Conservation (phyloP, 2,888 invertebrate species). For the Aphrophora alni region DNA sequence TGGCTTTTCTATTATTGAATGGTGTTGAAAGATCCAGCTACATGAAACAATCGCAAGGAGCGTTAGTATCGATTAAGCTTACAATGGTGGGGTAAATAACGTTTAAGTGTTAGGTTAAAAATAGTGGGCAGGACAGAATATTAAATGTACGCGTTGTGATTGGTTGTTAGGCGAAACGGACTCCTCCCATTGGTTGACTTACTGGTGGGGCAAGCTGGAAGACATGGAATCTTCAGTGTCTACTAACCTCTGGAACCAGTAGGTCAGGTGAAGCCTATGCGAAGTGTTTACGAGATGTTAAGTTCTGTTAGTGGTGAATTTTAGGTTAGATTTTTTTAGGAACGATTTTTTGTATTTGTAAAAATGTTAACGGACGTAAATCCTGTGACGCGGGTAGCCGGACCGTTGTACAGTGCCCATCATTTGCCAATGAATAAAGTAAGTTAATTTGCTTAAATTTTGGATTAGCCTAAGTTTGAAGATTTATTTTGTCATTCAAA, state of each 20-base stretch:
- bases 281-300: background rate
- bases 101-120: constrained; percentile 30
- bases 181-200: constrained; percentile 16
- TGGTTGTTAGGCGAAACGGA: constrained; percentile 9
- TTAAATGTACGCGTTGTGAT: constrained; percentile 27
- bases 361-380: constrained; percentile 35
- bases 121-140: constrained; percentile 9
- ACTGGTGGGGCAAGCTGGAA: constrained; percentile 23
- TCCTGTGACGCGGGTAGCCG: constrained; percentile 32
- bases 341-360: constrained; percentile 18
- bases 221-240: constrained; percentile 34
- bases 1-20: background rate
- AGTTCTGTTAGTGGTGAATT: background rate
- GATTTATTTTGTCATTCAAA: no score
- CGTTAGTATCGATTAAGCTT: constrained; percentile 24
- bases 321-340: background rate
- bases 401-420: constrained; percentile 29
- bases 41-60: constrained; percentile 17
- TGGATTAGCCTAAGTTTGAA: no score
- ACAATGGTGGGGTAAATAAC: constrained; percentile 6
- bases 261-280: background rate
- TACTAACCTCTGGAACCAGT: background rate
- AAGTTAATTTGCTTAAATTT: no score
- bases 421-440: constrained; percentile 36
- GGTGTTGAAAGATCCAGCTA: constrained; percentile 23